Base-by-base conservation (phyloP, 2,113 vertebrate genomes). In the Picathartes gymnocephalus region DNA sequence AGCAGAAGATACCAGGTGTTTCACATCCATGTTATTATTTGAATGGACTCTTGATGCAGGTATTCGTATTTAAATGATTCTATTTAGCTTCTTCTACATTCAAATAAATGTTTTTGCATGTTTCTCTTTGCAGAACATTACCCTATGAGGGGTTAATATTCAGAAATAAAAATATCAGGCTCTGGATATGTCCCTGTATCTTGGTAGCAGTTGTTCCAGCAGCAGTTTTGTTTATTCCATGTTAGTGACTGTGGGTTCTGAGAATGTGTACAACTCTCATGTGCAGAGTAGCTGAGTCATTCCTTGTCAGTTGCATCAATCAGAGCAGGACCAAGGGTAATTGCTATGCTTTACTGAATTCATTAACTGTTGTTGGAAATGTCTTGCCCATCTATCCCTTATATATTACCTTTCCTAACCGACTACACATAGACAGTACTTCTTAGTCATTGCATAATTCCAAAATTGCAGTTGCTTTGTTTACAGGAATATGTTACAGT, bases 261-360 rank as follows among this genome's bases (percentile, higher is more conserved):
- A 37, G 40, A 40, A 80, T 87, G 54, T 82, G 80, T 86, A 70
- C 68, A 64, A 28, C 60, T 88, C 33, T 42, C 62, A 25, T 28
- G 60, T 86, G 44, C 48, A 30, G 51, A 60, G 87, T 4, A 60
- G 83, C 91, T 94, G 94, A 95, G 80, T 95, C 88, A 92, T 68
- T 84, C 35, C 60, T 86, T 81, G 68, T 76, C 69, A 66, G 47
- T 78, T 0, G 0, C 56, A 39, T 47, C 37, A 81, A 21, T 74
- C 72, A 68, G 48, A 74, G 83, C 31, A 91, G 86, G 39, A 70
- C 18, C 1, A 4, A 76, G 23, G 42, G 53, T 57, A 89, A 81
- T 56, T 88, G 42, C 31, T 53, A 0, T 68, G 19, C 50, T 71
- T 83, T 48, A 30, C 56, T 81, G 48, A 78, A 60, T 72, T 71